phyloP scores from a whole-genome alignment of 2,113 vertebrate species.

The Cygnus buccinator region DNA sequence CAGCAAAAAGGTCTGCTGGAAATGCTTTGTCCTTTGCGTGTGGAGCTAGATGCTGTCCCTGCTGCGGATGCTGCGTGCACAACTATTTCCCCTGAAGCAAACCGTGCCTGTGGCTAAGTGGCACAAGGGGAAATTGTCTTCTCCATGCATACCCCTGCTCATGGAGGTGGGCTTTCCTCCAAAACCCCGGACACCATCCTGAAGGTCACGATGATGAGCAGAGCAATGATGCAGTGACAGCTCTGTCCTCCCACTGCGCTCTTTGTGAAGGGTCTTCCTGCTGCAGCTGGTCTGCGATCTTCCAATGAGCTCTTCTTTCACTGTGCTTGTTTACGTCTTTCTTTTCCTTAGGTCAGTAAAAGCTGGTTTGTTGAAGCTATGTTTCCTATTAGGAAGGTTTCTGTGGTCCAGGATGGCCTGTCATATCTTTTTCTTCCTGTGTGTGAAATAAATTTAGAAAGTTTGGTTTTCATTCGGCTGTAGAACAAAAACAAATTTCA shows the following conservation, averaged over 20 bases:
- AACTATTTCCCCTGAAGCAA: neutral
- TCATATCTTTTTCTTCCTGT: neutral
- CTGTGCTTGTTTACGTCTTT: neutral
- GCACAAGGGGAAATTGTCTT: accelerated
- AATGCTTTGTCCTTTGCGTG: neutral
- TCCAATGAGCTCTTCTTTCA: neutral
- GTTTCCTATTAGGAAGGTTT: neutral
- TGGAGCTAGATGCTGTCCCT: neutral
- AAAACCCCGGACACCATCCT: accelerated
- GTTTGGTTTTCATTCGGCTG: neutral
- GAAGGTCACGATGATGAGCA: neutral
- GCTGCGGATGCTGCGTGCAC: neutral
- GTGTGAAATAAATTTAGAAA: neutral
- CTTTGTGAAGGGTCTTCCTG: neutral
- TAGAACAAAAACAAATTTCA: neutral
- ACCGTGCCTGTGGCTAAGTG: neutral
- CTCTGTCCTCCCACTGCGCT: neutral
- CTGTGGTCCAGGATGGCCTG: neutral
- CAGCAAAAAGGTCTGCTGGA: neutral
- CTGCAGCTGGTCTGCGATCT: neutral
- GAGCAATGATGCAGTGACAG: neutral
- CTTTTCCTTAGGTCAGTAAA: neutral
- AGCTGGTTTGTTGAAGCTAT: neutral
- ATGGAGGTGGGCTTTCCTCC: neutral
- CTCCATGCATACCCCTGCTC: neutral